phyloP scores from a whole-genome alignment of 1,140 invertebrate species.

The Telenomus remus region DNA sequence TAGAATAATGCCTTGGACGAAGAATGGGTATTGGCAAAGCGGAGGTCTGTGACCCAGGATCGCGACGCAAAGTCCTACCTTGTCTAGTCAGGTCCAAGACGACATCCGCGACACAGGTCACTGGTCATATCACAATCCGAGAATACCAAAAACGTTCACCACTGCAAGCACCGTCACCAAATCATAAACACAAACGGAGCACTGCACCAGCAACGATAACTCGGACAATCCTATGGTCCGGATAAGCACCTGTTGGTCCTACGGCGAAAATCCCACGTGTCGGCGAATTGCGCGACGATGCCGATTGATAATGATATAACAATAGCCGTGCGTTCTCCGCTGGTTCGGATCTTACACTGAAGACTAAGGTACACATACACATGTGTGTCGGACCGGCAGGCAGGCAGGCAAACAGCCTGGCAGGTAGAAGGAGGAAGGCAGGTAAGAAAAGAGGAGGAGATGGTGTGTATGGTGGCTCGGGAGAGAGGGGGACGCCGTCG shows the following conservation, averaged over 20 bases:
- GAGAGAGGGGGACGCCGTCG: slow-evolving; percentile 48
- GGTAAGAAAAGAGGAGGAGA: slow-evolving; percentile 54
- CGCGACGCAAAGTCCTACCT: slow-evolving; percentile 26
- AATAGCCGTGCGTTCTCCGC: slow-evolving; percentile 75
- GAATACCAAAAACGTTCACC: slow-evolving; percentile 34
- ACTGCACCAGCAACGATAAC: slow-evolving; percentile 22
- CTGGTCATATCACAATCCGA: slow-evolving; percentile 65
- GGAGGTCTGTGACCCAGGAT: slow-evolving; percentile 25
- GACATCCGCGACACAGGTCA: slow-evolving; percentile 64
- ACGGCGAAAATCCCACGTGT: slow-evolving; percentile 25
- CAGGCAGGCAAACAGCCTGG: no score
- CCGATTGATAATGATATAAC: slow-evolving; percentile 75
- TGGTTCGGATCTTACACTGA: slow-evolving; percentile 76
- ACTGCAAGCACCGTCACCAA: slow-evolving; percentile 36
- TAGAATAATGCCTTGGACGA: slow-evolving; percentile 43
- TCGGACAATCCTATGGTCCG: slow-evolving; percentile 18
- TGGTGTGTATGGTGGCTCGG: slow-evolving; percentile 61
- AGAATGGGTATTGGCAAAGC: no score
- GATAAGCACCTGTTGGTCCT: slow-evolving; percentile 46
- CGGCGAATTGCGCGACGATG: slow-evolving; percentile 40
- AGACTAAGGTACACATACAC: slow-evolving; percentile 74
- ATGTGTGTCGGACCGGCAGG: slow-evolving; percentile 67
- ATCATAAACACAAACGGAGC: slow-evolving; percentile 9
- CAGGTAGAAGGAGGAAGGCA: slow-evolving; percentile 35
- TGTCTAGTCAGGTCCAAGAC: slow-evolving; percentile 51